A percentile compares a stretch with the other conserved stretches of the same genome.
Conservation (phyloP, 2,113 vertebrate genomes). For the Pelecanoides urinatrix region DNA sequence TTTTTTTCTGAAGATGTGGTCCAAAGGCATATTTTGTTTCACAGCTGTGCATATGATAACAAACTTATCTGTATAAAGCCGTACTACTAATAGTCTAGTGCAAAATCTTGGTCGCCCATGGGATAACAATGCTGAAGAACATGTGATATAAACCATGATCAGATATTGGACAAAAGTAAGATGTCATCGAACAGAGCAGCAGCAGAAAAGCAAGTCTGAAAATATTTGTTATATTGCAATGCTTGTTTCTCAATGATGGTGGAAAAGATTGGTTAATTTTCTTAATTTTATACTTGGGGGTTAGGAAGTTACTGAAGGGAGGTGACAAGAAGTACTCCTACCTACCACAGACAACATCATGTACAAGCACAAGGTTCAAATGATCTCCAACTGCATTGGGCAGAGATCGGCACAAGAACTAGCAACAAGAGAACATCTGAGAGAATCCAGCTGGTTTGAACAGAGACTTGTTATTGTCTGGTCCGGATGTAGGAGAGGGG, state of each 20-base stretch:
- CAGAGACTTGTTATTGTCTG: neutral
- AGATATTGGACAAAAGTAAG: neutral
- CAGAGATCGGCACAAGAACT: neutral
- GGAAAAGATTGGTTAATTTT: neutral
- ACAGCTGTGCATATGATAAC: neutral
- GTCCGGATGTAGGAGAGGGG: neutral
- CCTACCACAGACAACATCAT: neutral
- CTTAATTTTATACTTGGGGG: neutral
- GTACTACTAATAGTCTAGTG: neutral
- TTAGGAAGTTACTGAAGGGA: neutral
- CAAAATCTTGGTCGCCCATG: neutral
- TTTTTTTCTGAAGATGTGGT: neutral
- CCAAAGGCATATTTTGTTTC: neutral
- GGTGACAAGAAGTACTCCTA: neutral
- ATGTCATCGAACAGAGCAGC: neutral
- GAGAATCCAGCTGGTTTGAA: neutral
- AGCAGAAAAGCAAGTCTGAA: neutral
- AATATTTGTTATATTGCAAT: neutral
- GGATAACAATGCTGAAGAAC: neutral
- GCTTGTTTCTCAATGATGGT: neutral
- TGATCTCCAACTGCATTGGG: neutral
- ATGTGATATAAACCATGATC: neutral
- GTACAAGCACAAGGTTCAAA: neutral
- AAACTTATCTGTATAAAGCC: neutral
- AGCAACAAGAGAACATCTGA: neutral